phyloP scores from a whole-genome alignment of 2,113 vertebrate genomes.

The Tringa solitaria region DNA sequence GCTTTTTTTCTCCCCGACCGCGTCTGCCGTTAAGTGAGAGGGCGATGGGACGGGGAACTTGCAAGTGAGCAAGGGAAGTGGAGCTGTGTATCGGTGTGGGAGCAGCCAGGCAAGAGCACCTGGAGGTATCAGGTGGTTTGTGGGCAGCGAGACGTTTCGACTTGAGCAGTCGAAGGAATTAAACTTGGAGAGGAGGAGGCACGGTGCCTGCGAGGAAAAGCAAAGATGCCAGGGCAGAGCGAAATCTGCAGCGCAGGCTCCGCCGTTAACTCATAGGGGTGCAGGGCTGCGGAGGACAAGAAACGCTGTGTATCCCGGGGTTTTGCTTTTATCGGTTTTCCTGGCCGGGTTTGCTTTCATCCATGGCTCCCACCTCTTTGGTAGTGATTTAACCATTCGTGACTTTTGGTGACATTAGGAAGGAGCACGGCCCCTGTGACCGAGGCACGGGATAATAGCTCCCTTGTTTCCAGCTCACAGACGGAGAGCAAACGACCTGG shows the following conservation, averaged over 20 bases:
- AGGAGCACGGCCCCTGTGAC: neutral
- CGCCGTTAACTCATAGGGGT: rapidly evolving
- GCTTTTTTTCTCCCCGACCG: rapidly evolving
- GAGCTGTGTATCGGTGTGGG: rapidly evolving
- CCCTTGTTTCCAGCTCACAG: slow-evolving; percentile 22
- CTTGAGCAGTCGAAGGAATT: neutral
- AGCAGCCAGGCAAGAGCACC: neutral
- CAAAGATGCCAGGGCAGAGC: neutral
- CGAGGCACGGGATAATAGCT: neutral
- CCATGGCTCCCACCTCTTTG: neutral
- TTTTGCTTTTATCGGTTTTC: neutral
- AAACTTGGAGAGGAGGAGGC: neutral
- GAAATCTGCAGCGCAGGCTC: neutral
- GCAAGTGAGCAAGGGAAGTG: neutral
- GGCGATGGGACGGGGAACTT: neutral
- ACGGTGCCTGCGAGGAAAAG: neutral
- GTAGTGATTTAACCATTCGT: neutral
- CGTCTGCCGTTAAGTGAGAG: rapidly evolving
- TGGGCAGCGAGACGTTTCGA: neutral
- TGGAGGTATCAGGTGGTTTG: neutral
- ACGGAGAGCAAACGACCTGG: neutral
- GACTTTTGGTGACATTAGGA: neutral
- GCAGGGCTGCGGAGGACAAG: rapidly evolving
- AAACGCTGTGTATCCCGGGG: too few species aligned
- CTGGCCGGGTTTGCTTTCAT: neutral